Conservation (phyloP, 2,113 vertebrate species). For the Hippoglossus stenolepis region DNA sequence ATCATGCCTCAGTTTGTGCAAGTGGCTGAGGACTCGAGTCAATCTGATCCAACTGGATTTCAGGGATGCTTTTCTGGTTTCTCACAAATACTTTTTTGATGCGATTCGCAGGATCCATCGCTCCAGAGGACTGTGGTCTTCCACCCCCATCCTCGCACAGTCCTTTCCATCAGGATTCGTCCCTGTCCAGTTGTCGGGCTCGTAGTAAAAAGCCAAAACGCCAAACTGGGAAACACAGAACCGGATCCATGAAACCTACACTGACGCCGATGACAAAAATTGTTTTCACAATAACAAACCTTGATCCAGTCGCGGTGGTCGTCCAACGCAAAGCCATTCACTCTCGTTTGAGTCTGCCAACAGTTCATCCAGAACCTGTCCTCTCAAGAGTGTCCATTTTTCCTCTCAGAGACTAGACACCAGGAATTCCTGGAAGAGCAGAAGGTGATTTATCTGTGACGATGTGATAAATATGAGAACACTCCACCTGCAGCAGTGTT, state of each 20-base stretch:
- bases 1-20: no score
- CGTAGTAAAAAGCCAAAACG: conserved; percentile 26
- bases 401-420: accelerated
- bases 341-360: conserved; percentile 39
- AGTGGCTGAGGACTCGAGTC: no score
- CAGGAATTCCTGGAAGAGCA: conserved; percentile 43
- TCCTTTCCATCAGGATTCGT: background rate
- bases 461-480: no score
- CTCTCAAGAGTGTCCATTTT: accelerated
- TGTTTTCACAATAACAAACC: conserved; percentile 20
- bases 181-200: conserved; percentile 8
- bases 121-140: no score
- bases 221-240: conserved; percentile 15
- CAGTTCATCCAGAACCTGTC: conserved; percentile 74
- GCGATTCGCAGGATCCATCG: accelerated
- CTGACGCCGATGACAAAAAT: background rate
- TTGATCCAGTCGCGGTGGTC: conserved; percentile 4
- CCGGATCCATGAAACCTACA: background rate
- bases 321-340: conserved; percentile 64
- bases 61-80: background rate
- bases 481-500: no score
- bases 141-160: conserved; percentile 60
- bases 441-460: no score
- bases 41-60: no score
- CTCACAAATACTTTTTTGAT: conserved; percentile 59